phyloP scores from a whole-genome alignment of 2,797 vertebrate species.

The Falco biarmicus region DNA sequence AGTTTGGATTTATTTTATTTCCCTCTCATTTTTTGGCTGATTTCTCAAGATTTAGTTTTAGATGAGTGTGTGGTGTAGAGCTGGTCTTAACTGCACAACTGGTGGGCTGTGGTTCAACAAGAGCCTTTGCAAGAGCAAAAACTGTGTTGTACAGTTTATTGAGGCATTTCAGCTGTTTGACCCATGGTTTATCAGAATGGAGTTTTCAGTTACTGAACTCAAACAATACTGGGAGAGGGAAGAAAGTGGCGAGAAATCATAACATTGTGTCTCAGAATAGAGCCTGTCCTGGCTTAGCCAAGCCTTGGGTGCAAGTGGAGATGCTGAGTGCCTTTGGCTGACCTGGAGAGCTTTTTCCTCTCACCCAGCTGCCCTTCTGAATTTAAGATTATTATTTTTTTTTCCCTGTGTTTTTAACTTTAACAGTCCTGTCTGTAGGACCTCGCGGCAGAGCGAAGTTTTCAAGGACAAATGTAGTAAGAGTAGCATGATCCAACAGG shows the following conservation, averaged over 20 bases:
- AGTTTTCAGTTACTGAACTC: neutral
- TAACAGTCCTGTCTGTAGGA: neutral
- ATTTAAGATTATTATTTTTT: neutral
- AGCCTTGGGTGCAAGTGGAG: neutral
- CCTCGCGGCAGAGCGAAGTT: slow-evolving; percentile 68
- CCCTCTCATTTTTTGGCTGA: neutral
- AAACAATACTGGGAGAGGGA: slow-evolving; percentile 44
- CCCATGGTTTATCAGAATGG: slow-evolving; percentile 23
- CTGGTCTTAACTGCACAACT: slow-evolving; percentile 4
- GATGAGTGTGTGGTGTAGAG: neutral
- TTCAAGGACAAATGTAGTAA: slow-evolving; percentile 94
- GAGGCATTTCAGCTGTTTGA: slow-evolving; percentile 41
- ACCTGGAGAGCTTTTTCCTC: slow-evolving; percentile 7
- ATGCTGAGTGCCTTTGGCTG: neutral
- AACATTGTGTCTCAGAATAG: neutral
- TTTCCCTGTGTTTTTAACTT: neutral
- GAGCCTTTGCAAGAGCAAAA: slow-evolving; percentile 35
- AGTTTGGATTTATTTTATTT: neutral
- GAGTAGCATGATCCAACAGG: slow-evolving; percentile 87
- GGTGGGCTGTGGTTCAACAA: neutral
- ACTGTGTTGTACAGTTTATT: neutral
- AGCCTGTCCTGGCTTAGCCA: neutral
- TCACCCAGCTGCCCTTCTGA: neutral
- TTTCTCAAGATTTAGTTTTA: neutral
- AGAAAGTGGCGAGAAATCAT: neutral